Evolutionary conservation across 2,888 invertebrate genomes (phyloP).

Genomic region (Eremobia ochroleuca): DNA sequence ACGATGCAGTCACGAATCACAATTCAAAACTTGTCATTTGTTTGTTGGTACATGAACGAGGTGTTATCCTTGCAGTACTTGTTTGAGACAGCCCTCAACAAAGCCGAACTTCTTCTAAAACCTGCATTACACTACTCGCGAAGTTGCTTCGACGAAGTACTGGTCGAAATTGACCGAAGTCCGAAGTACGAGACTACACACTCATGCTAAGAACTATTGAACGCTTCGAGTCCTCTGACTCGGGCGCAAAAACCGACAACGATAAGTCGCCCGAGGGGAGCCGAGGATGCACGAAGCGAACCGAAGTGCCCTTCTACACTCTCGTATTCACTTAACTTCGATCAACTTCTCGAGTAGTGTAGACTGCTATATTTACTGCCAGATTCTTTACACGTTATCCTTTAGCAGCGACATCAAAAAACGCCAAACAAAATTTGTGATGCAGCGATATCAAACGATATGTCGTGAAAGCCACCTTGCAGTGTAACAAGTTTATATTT

Average conservation of each 20-base stretch:
- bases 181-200: too few relatives aligned
- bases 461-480: conserved; percentile 68
- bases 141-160: neutral
- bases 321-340: neutral
- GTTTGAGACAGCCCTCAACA: neutral
- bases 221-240: neutral
- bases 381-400: neutral
- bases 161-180: too few relatives aligned
- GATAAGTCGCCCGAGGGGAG: neutral
- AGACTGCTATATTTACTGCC: neutral
- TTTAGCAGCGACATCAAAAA: conserved; percentile 18
- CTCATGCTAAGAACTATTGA: neutral
- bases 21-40: neutral
- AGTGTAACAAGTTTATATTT: conserved; percentile 54
- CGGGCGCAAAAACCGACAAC: neutral
- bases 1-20: neutral
- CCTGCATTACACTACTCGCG: neutral
- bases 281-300: neutral
- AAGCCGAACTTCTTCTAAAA: neutral
- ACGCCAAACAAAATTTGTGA: conserved; percentile 51
- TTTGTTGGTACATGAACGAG: neutral
- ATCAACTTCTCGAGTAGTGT: neutral
- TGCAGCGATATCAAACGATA: conserved; percentile 32
- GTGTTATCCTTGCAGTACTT: neutral
- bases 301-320: neutral